Percentiles rank a stretch among this genome's conserved stretches.
These are phyloP conservation scores for Haliaeetus leucogaster DNA, from an alignment of 2,113 vertebrate genomes.

Conservation along the genomic window DNA sequence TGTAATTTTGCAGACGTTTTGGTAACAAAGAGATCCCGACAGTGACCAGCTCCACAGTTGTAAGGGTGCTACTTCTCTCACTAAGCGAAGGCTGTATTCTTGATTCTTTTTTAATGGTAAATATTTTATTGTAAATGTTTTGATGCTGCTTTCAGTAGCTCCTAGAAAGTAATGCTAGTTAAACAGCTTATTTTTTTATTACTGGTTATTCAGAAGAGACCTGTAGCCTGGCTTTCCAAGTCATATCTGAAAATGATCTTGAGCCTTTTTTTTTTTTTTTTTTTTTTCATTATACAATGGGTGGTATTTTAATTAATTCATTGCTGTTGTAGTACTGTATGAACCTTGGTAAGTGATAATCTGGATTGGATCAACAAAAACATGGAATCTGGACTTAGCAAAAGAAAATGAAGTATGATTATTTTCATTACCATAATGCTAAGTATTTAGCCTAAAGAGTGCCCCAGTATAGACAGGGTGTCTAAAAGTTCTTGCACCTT, in stretches of 20 bases:
- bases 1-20: not conserved
- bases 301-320: not conserved
- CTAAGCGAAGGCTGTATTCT: not conserved
- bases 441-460: not conserved
- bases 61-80: not conserved
- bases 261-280: not conserved
- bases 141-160: not conserved
- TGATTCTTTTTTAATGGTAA: not conserved
- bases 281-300: not conserved
- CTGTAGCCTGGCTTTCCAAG: not conserved
- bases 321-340: not conserved
- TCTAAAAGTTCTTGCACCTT: not conserved
- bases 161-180: not conserved
- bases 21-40: not conserved
- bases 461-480: no score
- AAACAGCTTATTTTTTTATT: not conserved
- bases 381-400: not conserved
- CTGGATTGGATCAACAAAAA: not conserved
- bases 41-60: not conserved
- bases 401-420: not conserved
- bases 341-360: not conserved
- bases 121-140: not conserved
- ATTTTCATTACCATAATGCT: not conserved
- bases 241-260: not conserved
- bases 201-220: not conserved